Percentiles rank a stretch among this genome's conserved stretches.
These are phyloP conservation scores for Potamilus streckersoni DNA, from an alignment of 1,140 invertebrate species.

Conservation along the genomic window DNA sequence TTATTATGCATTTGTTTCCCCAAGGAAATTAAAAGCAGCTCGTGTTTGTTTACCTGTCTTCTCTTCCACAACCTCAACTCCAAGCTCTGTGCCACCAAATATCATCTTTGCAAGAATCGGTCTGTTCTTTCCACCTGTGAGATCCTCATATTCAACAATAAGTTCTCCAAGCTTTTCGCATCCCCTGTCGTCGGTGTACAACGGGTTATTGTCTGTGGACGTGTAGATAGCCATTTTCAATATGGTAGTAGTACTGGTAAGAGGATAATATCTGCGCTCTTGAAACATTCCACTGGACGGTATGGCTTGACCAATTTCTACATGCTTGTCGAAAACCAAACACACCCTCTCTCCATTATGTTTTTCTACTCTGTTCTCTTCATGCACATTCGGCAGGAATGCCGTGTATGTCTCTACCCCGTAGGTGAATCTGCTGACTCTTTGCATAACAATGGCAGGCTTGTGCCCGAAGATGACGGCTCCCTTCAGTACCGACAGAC, in stretches of 20 bases:
- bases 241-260: no score
- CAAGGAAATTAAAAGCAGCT: slow-evolving; percentile 23
- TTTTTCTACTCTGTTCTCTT: no score
- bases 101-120: slow-evolving; percentile 20
- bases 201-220: slow-evolving; percentile 16
- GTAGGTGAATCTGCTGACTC: no score
- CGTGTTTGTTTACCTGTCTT: slow-evolving; percentile 11
- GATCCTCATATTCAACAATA: slow-evolving; percentile 11
- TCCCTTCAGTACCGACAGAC: slow-evolving; percentile 9
- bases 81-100: slow-evolving; percentile 29
- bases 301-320: no score
- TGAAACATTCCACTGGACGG: no score
- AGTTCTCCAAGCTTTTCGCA: slow-evolving; percentile 18
- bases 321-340: no score
- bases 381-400: no score
- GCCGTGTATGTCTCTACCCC: no score
- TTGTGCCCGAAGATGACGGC: slow-evolving; percentile 20
- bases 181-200: slow-evolving; percentile 12
- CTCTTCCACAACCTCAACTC: slow-evolving; percentile 24
- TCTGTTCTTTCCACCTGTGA: slow-evolving; percentile 12
- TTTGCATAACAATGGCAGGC: neutral
- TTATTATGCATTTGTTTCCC: no score
- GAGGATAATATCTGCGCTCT: no score
- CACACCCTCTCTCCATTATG: no score
- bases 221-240: slow-evolving; percentile 18